Conservation (phyloP, 2,888 invertebrate species). For the Drosophila picticornis region DNA sequence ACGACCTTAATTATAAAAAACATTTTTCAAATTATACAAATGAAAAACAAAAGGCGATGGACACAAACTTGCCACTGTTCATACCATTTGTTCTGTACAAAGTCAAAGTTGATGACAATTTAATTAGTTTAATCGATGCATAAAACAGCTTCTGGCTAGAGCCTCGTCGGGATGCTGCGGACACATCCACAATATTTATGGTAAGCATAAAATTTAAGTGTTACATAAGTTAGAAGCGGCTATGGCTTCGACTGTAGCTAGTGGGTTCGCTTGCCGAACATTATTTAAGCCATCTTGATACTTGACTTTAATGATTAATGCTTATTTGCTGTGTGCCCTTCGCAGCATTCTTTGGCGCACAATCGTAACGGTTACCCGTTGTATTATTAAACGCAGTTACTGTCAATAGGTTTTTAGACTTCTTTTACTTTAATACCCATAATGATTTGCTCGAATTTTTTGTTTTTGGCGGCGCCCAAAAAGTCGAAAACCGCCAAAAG, state of each 20-base stretch:
- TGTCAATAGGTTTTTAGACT: conserved; percentile 63
- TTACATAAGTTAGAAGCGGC: conserved; percentile 68
- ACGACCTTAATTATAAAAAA: conserved; percentile 31
- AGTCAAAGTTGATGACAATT: conserved; percentile 68
- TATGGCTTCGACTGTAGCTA: background rate
- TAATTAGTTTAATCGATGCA: conserved; percentile 76
- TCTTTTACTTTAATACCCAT: conserved; percentile 41
- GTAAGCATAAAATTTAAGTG: conserved; percentile 75
- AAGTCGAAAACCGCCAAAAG: conserved; percentile 21
- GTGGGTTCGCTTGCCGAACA: conserved; percentile 3
- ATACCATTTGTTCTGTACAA: background rate
- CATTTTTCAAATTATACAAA: conserved; percentile 11
- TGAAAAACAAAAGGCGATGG: conserved; percentile 41
- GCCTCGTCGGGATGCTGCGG: conserved; percentile 5
- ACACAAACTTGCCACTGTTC: conserved; percentile 56
- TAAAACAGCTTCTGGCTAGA: conserved; percentile 50
- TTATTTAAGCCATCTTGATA: conserved; percentile 58
- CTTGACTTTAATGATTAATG: conserved; percentile 72
- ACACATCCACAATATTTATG: conserved; percentile 62
- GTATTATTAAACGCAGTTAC: conserved; percentile 76
- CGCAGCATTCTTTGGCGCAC: conserved; percentile 31
- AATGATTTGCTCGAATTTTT: conserved; percentile 73
- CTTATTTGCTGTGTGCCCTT: conserved; percentile 52
- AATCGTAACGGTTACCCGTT: conserved; percentile 67
- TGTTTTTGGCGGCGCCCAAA: conserved; percentile 17